A percentile compares a stretch with the other conserved stretches of the same genome.
These are phyloP conservation scores for Limnephilus auricula DNA, from an alignment of 2,888 invertebrate genomes.

Conservation along the genomic window DNA sequence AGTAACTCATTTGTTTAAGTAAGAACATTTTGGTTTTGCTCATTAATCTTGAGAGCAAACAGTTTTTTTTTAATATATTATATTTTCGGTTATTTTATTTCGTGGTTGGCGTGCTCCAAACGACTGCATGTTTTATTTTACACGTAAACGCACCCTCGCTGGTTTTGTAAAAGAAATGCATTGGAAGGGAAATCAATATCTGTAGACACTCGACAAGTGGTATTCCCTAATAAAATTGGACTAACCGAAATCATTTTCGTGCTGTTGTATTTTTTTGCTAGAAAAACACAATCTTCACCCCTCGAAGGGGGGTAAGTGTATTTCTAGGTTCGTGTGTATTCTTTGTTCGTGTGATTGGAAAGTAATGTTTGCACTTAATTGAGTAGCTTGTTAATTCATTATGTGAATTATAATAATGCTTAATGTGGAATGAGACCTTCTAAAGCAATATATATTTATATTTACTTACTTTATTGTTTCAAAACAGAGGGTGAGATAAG, in stretches of 20 bases:
- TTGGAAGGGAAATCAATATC: slow-evolving; percentile 10
- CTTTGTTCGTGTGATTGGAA: slow-evolving; percentile 21
- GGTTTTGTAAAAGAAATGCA: slow-evolving; percentile 8
- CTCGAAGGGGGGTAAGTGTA: neutral
- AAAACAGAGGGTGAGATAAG: neutral
- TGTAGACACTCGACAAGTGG: neutral
- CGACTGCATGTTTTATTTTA: slow-evolving; percentile 15
- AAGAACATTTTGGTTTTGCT: too few relatives aligned
- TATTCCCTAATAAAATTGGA: slow-evolving; percentile 10
- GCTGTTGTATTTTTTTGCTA: slow-evolving; percentile 15
- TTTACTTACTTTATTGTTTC: neutral
- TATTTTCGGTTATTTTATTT: neutral
- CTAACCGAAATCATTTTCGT: slow-evolving; percentile 31
- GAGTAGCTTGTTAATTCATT: neutral
- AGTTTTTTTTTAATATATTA: too few relatives aligned
- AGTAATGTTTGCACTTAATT: neutral
- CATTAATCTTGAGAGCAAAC: too few relatives aligned
- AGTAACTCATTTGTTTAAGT: too few relatives aligned
- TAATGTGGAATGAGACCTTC: neutral
- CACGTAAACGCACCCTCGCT: slow-evolving; percentile 21
- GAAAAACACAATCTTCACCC: slow-evolving; percentile 7
- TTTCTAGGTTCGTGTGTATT: slow-evolving; percentile 1
- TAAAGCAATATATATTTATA: neutral
- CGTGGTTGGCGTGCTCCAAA: slow-evolving; percentile 20
- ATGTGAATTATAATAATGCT: neutral